These are phyloP conservation scores for Ophioninae sp. DNA, from an alignment of 2,888 invertebrate species.

Conservation along the genomic window DNA sequence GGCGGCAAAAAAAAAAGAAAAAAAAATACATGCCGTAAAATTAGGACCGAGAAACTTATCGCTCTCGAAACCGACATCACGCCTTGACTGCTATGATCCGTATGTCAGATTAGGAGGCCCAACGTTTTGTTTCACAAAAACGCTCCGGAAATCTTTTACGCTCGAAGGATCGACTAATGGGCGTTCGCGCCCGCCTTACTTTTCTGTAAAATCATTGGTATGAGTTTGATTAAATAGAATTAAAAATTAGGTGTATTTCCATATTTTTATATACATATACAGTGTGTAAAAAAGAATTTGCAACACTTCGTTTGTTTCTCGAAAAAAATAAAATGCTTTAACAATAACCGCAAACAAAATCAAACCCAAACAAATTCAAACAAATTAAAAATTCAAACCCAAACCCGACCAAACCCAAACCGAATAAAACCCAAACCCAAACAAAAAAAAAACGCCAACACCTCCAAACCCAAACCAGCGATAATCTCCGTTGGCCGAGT, in stretches of 20 bases:
- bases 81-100: conserved; percentile 67
- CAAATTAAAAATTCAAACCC: too few relatives aligned
- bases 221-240: conserved; percentile 2
- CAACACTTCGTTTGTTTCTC: background rate
- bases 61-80: conserved; percentile 57
- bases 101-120: conserved; percentile 65
- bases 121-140: conserved; percentile 66
- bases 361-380: too few relatives aligned
- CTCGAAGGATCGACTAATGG: conserved; percentile 51
- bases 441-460: background rate
- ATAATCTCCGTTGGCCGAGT: background rate
- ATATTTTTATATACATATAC: background rate
- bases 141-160: conserved; percentile 63
- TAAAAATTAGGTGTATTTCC: background rate
- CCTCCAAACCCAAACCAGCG: too few relatives aligned
- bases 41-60: conserved; percentile 61
- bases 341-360: too few relatives aligned
- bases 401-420: too few relatives aligned
- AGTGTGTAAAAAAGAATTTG: background rate
- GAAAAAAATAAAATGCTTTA: too few relatives aligned
- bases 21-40: conserved; percentile 50
- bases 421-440: background rate
- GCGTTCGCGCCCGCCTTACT: conserved; percentile 29
- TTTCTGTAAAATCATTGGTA: conserved; percentile 23
- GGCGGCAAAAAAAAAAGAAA: conserved; percentile 28